Conservation (phyloP, 2,797 vertebrate genomes). For the Apogon talboti region DNA sequence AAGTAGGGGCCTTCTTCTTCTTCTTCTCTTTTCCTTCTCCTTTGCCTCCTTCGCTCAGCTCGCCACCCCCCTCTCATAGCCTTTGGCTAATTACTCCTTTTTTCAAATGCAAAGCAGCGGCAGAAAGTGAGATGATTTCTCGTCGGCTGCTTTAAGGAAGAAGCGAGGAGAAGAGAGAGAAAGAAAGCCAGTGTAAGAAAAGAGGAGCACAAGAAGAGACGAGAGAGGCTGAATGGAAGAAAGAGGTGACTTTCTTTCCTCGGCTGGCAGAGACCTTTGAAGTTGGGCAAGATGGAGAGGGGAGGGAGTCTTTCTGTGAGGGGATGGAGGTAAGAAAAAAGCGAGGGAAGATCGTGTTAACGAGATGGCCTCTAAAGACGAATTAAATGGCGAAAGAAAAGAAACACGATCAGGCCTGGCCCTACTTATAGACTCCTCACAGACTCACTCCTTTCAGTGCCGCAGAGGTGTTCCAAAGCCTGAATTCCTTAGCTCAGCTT, state of each 20-base stretch:
- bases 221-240: constrained; percentile 69
- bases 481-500: constrained; percentile 82
- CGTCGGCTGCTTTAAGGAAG: constrained; percentile 71
- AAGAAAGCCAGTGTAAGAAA: constrained; percentile 68
- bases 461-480: constrained; percentile 80
- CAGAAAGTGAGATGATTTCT: constrained; percentile 88
- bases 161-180: constrained; percentile 58
- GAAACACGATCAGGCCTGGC: constrained; percentile 83
- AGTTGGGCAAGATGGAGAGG: constrained; percentile 69
- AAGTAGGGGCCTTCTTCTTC: constrained; percentile 46
- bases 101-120: constrained; percentile 87
- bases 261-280: constrained; percentile 81
- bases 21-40: constrained; percentile 31
- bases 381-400: constrained; percentile 87
- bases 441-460: constrained; percentile 77
- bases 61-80: constrained; percentile 53
- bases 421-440: constrained; percentile 85
- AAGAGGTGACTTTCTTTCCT: constrained; percentile 86
- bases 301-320: constrained; percentile 36
- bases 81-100: constrained; percentile 85
- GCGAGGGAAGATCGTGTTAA: constrained; percentile 86
- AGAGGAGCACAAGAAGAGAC: constrained; percentile 62
- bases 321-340: constrained; percentile 68
- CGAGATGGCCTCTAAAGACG: constrained; percentile 86
- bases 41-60: constrained; percentile 47